These are phyloP conservation scores for Lacanobia wlatinum DNA, from an alignment of 2,888 invertebrate species.

Conservation along the genomic window DNA sequence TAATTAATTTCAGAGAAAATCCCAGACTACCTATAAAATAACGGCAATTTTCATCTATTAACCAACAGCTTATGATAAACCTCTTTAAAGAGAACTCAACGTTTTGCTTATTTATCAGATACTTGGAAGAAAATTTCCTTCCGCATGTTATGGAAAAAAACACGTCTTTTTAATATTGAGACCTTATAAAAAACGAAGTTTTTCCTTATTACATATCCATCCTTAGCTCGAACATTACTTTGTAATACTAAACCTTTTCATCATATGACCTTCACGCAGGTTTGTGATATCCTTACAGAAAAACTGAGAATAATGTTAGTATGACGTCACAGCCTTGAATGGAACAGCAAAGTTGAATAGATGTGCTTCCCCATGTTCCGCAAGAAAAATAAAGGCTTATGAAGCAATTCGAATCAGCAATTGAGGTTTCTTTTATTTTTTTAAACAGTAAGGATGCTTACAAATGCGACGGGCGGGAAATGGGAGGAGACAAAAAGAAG, in stretches of 20 bases:
- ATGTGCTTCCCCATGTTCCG: conserved; percentile 18
- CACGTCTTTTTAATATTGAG: not conserved
- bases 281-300: not conserved
- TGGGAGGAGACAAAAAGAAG: conserved; percentile 26
- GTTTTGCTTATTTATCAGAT: not conserved
- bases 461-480: conserved; percentile 46
- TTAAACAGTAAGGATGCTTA: conserved; percentile 52
- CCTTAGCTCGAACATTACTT: not conserved
- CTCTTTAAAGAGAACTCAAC: not conserved
- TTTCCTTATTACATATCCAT: not conserved
- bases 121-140: not conserved
- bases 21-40: not conserved
- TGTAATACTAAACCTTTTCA: not conserved
- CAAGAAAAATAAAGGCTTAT: conserved; percentile 56
- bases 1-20: not conserved
- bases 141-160: conserved; percentile 1
- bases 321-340: conserved; percentile 1
- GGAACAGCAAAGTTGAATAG: conserved; percentile 35
- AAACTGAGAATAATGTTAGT: conserved; percentile 1
- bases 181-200: not conserved
- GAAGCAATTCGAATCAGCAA: conserved; percentile 55
- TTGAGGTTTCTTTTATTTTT: conserved; percentile 53
- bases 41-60: not conserved
- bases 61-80: not conserved
- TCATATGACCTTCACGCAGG: not conserved